phyloP scores from a whole-genome alignment of 2,113 vertebrate species.

The Channa argus region DNA sequence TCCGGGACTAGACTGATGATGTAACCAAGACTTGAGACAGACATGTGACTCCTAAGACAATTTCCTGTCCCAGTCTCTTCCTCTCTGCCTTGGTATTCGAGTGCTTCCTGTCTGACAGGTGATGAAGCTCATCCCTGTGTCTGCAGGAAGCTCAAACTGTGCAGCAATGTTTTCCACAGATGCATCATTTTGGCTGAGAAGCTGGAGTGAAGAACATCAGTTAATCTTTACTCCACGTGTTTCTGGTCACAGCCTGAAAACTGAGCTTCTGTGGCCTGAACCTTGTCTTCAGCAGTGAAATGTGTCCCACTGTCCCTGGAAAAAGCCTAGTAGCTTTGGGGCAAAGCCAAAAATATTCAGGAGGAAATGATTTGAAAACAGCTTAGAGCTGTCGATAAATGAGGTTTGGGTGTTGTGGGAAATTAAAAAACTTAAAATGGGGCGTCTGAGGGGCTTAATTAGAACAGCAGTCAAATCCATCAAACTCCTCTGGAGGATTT shows the following conservation, averaged over 20 bases:
- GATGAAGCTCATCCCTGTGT: neutral
- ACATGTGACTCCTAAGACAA: too few species aligned
- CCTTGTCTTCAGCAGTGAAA: neutral
- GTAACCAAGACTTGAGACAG: too few species aligned
- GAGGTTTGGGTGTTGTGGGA: conserved; percentile 53
- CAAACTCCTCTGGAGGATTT: neutral
- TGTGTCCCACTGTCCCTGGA: neutral
- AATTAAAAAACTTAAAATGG: conserved; percentile 47
- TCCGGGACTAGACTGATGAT: too few species aligned
- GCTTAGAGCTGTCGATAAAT: conserved; percentile 44
- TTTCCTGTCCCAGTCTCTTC: too few species aligned
- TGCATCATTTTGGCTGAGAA: neutral
- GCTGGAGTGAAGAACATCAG: neutral
- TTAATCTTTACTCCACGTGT: too few species aligned
- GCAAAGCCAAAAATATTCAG: conserved; percentile 39
- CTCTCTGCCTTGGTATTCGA: too few species aligned
- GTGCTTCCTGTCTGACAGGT: too few species aligned
- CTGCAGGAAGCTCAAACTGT: neutral
- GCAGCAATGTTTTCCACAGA: neutral
- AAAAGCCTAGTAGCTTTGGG: conserved; percentile 28
- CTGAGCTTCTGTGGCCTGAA: too few species aligned
- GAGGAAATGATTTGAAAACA: conserved; percentile 3
- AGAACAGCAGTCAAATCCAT: conserved; percentile 21
- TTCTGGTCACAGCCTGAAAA: too few species aligned
- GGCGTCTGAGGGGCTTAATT: conserved; percentile 16